These are phyloP conservation scores for Pao palembangensis DNA, from an alignment of 2,113 vertebrate species.

Conservation along the genomic window DNA sequence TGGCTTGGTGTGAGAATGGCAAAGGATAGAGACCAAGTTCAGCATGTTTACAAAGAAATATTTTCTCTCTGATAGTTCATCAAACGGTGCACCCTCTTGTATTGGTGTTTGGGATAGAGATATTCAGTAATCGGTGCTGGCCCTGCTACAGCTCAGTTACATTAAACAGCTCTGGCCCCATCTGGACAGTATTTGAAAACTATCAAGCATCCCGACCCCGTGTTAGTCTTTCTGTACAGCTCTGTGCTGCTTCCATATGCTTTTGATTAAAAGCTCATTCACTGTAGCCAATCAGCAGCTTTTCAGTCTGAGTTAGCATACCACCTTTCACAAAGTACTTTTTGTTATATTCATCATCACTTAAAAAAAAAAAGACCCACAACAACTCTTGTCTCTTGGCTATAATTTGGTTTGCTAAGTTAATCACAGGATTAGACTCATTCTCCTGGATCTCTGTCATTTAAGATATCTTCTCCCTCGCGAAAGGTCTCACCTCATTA, in stretches of 20 bases:
- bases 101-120: constrained; percentile 52
- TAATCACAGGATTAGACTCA: constrained; percentile 19
- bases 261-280: constrained; percentile 52
- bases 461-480: constrained; percentile 27
- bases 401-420: constrained; percentile 21
- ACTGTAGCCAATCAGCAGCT: constrained; percentile 49
- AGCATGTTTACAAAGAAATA: constrained; percentile 55
- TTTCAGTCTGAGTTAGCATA: constrained; percentile 49
- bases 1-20: constrained; percentile 31
- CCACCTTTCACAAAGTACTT: constrained; percentile 15
- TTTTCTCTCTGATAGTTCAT: constrained; percentile 66
- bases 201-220: constrained; percentile 44
- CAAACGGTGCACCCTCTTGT: constrained; percentile 48
- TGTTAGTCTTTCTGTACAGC: constrained; percentile 26
- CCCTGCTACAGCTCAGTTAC: constrained; percentile 55
- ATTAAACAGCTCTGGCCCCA: constrained; percentile 70
- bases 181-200: constrained; percentile 73
- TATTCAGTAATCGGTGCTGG: constrained; percentile 47
- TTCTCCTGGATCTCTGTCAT: constrained; percentile 16
- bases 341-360: constrained; percentile 8
- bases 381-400: background rate
- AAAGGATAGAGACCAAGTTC: constrained; percentile 48
- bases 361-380: background rate
- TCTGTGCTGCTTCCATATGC: constrained; percentile 54
- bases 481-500: constrained; percentile 55